A percentile compares a stretch with the other conserved stretches of the same genome.
Conservation (phyloP, 2,797 vertebrate species). For the Hydrolagus colliei region DNA sequence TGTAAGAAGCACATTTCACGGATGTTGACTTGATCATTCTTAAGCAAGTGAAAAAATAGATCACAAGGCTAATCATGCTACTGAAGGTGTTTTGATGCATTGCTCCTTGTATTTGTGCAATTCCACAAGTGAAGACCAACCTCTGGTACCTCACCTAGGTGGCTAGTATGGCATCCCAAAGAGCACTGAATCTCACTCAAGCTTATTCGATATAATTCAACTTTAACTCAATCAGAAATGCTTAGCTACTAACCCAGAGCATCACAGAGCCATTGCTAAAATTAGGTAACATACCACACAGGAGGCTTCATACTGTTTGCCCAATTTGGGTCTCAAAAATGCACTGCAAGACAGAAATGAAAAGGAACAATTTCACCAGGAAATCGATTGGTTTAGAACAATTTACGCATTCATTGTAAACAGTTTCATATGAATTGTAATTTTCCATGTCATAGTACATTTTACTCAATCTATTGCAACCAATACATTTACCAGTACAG, state of each 20-base stretch:
- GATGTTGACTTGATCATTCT: not conserved
- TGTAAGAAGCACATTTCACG: not conserved
- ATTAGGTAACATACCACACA: slow-evolving; percentile 81
- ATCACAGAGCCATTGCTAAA: not conserved
- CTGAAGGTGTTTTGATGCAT: too few relatives aligned
- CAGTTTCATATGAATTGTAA: not conserved
- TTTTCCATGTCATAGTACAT: not conserved
- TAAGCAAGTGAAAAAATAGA: too few relatives aligned
- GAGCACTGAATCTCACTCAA: not conserved
- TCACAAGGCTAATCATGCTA: too few relatives aligned
- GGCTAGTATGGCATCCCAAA: not conserved
- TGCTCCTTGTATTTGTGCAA: too few relatives aligned
- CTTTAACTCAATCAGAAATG: not conserved
- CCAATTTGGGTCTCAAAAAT: slow-evolving; percentile 94
- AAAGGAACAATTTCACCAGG: not conserved
- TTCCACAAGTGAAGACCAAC: too few relatives aligned
- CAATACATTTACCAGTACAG: not conserved
- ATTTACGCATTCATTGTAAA: not conserved
- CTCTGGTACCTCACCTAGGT: too few relatives aligned
- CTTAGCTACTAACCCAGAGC: not conserved
- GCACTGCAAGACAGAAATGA: slow-evolving; percentile 67
- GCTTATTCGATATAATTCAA: not conserved
- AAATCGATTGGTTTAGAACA: not conserved
- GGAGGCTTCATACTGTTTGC: slow-evolving; percentile 98
- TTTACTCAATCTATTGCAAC: not conserved